Conservation (phyloP, 2,888 invertebrate genomes). For the Coremacera marginata region DNA sequence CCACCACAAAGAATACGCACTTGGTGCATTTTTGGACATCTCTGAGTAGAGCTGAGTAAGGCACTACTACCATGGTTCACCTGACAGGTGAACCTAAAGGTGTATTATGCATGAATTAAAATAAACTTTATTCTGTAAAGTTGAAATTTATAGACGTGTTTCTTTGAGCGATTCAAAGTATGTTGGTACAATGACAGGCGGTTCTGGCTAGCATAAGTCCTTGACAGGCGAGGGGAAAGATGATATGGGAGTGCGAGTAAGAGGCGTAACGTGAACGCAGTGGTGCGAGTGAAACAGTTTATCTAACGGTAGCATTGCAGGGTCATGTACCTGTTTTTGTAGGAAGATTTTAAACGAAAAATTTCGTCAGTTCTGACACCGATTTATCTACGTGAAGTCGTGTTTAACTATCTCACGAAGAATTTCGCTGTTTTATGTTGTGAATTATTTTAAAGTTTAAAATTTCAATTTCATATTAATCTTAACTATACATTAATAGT, state of each 20-base stretch:
- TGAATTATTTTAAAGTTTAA: conserved; percentile 14
- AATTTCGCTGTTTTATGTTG: conserved; percentile 5
- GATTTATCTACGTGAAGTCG: not conserved
- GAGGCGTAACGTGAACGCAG: too few species aligned
- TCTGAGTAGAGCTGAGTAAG: too few species aligned
- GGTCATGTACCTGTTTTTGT: too few species aligned
- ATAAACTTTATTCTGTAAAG: conserved; percentile 10
- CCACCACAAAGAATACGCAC: too few species aligned
- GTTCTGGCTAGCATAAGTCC: not conserved
- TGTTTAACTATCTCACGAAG: conserved; percentile 1
- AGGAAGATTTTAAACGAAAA: not conserved
- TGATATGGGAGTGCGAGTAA: conserved; percentile 3
- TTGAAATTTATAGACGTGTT: conserved; percentile 16
- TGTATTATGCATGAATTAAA: not conserved
- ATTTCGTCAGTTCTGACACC: conserved; percentile 6
- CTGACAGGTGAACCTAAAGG: too few species aligned
- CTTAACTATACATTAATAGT: conserved; percentile 12
- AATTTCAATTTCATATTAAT: not conserved
- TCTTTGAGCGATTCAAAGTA: not conserved
- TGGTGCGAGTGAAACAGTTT: not conserved
- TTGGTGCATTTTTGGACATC: too few species aligned
- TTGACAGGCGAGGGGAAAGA: not conserved
- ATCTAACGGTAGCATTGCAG: not conserved
- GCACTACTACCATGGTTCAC: too few species aligned
- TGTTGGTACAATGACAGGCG: too few species aligned